Base-by-base conservation (phyloP, 2,888 invertebrate species). In the Ommatoiulus sabulosus region DNA sequence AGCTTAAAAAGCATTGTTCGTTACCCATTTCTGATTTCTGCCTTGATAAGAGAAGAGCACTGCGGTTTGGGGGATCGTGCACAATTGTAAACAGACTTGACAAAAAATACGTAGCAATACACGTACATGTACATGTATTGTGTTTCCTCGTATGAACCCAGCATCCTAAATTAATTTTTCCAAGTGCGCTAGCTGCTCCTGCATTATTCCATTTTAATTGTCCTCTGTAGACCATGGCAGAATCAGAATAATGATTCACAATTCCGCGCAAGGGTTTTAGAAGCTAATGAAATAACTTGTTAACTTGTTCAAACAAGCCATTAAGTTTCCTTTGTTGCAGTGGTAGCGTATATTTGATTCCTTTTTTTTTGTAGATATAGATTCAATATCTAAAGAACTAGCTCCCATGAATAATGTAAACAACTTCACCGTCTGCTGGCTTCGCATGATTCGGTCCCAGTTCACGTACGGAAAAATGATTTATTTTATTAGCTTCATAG, bases 21-120 rank as follows among this genome's bases (percentile, higher is more conserved):
- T 57, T 57, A 57, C 57, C 57, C 57, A 57, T 57, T 57, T 57
- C n/a, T 57, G 57, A 57, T 57, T 57, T 57, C 57, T 57, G 57
- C 3, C n/a, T n/a, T 57, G 57, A 57, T 57, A 57, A n/a, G 4
- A 57, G 57, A 57, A 57, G 57, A 57, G 57, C 52, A 4, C 52
- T 57, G n/a, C 57, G 17, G 57, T 5, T n/a, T 57, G n/a, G 57
- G 57, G 57, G 57, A 57, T n/a, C 52, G 57, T 57, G 57, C 57
- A 7, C 57, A 57, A 57, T 57, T n/a, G 57, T 57, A 57, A 57
- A 57, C n/a, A 57, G 57, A n/a, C 57, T 4, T 57, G 57, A 12
- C 17, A 17, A 57, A 57, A 5, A 57, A 52, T 46, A 1, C 52
- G 10, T 52, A 4, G 52, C 52, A 52, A n/a, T 57, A 57, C 57